A percentile compares a stretch with the other conserved stretches of the same genome.
Conservation (phyloP, 2,797 vertebrate genomes). For the Melanogrammus aeglefinus region DNA sequence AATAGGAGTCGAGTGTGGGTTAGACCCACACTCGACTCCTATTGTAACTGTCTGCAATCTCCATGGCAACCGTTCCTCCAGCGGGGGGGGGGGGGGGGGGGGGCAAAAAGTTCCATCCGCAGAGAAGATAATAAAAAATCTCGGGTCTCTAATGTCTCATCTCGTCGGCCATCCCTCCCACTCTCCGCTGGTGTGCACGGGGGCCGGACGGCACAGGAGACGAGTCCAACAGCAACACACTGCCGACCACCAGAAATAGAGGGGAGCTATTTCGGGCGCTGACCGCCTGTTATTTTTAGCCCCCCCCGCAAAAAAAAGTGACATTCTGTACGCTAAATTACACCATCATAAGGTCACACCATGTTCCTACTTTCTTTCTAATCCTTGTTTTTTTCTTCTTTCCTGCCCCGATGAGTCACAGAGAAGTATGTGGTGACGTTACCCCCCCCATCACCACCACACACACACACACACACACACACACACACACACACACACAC, state of each 20-base stretch:
- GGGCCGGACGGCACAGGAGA: conserved; percentile 39
- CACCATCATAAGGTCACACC: conserved; percentile 71
- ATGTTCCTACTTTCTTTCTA: conserved; percentile 28
- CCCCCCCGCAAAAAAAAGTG: conserved; percentile 48
- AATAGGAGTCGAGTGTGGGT: too few relatives aligned
- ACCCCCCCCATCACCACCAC: conserved; percentile 33
- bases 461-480: conserved; percentile 12
- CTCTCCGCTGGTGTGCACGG: conserved; percentile 41
- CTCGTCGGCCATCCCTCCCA: conserved; percentile 42
- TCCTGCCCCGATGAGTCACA: conserved; percentile 61
- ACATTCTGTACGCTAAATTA: conserved; percentile 67
- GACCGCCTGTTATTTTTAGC: conserved; percentile 72
- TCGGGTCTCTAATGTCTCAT: conserved; percentile 52
- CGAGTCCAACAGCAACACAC: conserved; percentile 74
- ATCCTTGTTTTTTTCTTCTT: conserved; percentile 28
- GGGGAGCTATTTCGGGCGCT: conserved; percentile 73
- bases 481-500: conserved; percentile 15
- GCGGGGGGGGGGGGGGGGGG: conserved; percentile 19
- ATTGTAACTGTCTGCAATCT: too few relatives aligned
- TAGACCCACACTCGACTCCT: too few relatives aligned
- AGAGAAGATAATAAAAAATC: conserved; percentile 66
- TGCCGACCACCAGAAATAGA: conserved; percentile 68
- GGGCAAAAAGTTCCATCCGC: conserved; percentile 35
- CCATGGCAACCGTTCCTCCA: too few relatives aligned
- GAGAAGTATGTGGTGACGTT: conserved; percentile 71